Base-by-base conservation (phyloP, 1,140 invertebrate species). In the Acyrthosiphon pisum region DNA sequence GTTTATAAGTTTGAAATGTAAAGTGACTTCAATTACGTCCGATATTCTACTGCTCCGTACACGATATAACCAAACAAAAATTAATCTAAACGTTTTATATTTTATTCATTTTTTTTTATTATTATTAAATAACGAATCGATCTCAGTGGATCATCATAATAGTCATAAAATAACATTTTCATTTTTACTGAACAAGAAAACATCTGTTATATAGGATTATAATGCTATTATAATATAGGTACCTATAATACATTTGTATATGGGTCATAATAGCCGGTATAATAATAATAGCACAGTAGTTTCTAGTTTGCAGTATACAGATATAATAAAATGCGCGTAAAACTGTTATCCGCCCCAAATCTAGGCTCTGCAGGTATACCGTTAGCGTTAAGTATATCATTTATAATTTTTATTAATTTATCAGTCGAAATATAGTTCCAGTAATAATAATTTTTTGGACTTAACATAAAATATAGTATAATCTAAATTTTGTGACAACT, bases 371-470 rank as follows among this genome's bases (percentile, higher is more conserved):
- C 60, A n/a, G 14, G 3, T 76, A n/a, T 35, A n/a, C 60, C 30
- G 60, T 68, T 60, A 60, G 9, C 6, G 44, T 7, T 11, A 46
- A 14, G 46, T 23, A 53, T n/a, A 76, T 76, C 30, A 76, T n/a
- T 76, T 76, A n/a, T 76, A 76, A 76, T 76, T 76, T 76, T 76
- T 76, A 76, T 76, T 76, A 76, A 76, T n/a, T 76, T 76, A 76
- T 76, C 60, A n/a, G 30, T 1, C 60, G 14, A n/a, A 76, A 76
- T n/a, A 76, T 76, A 76, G 14, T 76, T 76, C 0, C n/a, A n/a
- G 60, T 76, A 30, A 76, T n/a, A 68, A 68, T 68, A 68, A n/a
- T n/a, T 68, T 50, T 68, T n/a, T 68, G 60, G 60, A 68, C 30
- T 68, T 68, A n/a, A 30, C 60, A 68, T 68, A 68, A 68, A 6